Evolutionary conservation across 1,140 invertebrate species (phyloP).

Genomic region (Polypedilum vanderplanki): DNA sequence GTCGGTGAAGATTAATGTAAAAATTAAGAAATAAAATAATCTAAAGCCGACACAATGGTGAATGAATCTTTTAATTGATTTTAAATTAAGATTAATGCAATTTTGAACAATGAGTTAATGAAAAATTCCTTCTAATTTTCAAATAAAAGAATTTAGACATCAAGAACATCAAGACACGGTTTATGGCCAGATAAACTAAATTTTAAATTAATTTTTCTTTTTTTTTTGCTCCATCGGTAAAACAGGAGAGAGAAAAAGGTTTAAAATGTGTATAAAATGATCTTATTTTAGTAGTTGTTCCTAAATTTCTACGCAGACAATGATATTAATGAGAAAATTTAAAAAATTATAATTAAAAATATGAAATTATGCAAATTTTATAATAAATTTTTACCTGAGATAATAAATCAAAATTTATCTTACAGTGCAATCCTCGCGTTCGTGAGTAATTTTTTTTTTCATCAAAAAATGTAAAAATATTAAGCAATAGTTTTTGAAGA

Average conservation of each 20-base stretch:
- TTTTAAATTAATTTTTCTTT: neutral
- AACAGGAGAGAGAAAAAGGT: neutral
- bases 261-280: too few species aligned
- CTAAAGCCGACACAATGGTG: constrained; percentile 8
- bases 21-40: neutral
- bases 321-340: too few species aligned
- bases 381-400: too few species aligned
- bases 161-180: constrained; percentile 16
- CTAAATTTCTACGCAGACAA: too few species aligned
- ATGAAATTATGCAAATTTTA: too few species aligned
- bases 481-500: too few species aligned
- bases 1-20: neutral
- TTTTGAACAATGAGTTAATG: constrained; percentile 7
- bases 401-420: too few species aligned
- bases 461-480: too few species aligned
- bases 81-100: neutral
- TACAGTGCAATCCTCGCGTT: too few species aligned
- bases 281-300: too few species aligned
- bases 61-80: neutral
- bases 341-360: too few species aligned
- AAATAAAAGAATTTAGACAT: neutral
- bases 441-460: too few species aligned
- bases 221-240: neutral
- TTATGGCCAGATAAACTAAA: neutral
- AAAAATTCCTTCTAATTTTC: neutral